A percentile compares a stretch with the other conserved stretches of the same genome.
Evolutionary conservation across 1,140 invertebrate genomes (phyloP).

Genomic region (Hycleus cichorii): DNA sequence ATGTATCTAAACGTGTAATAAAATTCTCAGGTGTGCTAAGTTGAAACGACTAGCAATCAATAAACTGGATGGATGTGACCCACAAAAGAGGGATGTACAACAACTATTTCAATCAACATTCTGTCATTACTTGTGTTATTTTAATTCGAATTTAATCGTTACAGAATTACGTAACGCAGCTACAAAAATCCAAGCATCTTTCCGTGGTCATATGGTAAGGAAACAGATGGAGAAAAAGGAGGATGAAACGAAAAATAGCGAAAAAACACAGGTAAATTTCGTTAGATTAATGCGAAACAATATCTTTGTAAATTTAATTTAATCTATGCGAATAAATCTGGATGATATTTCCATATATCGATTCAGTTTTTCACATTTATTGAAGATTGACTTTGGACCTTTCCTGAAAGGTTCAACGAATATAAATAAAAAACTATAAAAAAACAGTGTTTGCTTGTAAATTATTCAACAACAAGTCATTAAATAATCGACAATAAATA

Average conservation of each 20-base stretch:
- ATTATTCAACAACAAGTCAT: too few species aligned
- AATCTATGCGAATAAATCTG: background rate
- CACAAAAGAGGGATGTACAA: conserved; percentile 12
- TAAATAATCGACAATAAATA: too few species aligned
- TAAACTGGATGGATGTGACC: conserved; percentile 12
- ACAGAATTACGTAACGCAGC: conserved; percentile 81
- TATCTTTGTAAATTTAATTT: background rate
- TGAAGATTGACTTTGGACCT: too few species aligned
- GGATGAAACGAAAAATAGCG: conserved; percentile 39
- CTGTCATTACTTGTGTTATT: background rate
- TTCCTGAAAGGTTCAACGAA: too few species aligned
- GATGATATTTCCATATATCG: too few species aligned
- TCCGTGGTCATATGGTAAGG: conserved; percentile 81
- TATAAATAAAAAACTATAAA: too few species aligned
- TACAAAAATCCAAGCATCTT: conserved; percentile 87
- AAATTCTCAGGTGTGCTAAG: conserved; percentile 9
- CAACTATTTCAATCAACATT: background rate
- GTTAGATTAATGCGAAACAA: too few species aligned
- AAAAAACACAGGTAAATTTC: conserved; percentile 44
- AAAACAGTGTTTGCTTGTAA: too few species aligned
- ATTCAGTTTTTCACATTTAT: too few species aligned
- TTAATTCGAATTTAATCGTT: conserved; percentile 24
- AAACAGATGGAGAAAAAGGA: conserved; percentile 56
- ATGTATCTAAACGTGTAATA: too few species aligned
- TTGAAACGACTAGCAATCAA: conserved; percentile 9